Evolutionary conservation across 2,113 vertebrate species (phyloP).

Genomic region (Coptodon bakossiorum): DNA sequence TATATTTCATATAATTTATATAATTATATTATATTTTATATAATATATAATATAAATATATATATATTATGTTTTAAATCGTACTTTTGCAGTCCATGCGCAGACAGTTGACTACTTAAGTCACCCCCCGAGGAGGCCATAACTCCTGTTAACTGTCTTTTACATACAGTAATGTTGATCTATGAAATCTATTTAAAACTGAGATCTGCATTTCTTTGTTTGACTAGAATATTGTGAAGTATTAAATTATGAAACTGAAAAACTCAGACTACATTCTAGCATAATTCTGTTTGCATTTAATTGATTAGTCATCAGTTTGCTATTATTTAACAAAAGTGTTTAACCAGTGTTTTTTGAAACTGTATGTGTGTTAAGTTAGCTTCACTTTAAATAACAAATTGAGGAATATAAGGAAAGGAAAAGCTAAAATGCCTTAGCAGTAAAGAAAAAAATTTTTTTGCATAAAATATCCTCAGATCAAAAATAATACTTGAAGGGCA

Average conservation of each 20-base stretch:
- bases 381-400: background rate
- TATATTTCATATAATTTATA: too few relatives aligned
- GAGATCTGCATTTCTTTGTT: background rate
- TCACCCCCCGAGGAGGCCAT: background rate
- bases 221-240: background rate
- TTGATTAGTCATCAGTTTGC: background rate
- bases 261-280: background rate
- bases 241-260: background rate
- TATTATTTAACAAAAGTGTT: background rate
- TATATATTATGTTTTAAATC: background rate
- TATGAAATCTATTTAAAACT: background rate
- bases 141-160: background rate
- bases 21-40: too few relatives aligned
- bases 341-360: background rate
- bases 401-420: background rate
- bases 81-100: background rate
- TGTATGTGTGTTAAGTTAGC: background rate
- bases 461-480: background rate
- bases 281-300: background rate
- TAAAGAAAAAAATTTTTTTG: background rate
- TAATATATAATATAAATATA: too few relatives aligned
- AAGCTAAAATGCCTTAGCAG: background rate
- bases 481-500: background rate
- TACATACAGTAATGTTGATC: background rate
- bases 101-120: background rate